These are phyloP conservation scores for Rousettus leschenaultii DNA, from an alignment of 2,113 vertebrate genomes.

Conservation along the genomic window DNA sequence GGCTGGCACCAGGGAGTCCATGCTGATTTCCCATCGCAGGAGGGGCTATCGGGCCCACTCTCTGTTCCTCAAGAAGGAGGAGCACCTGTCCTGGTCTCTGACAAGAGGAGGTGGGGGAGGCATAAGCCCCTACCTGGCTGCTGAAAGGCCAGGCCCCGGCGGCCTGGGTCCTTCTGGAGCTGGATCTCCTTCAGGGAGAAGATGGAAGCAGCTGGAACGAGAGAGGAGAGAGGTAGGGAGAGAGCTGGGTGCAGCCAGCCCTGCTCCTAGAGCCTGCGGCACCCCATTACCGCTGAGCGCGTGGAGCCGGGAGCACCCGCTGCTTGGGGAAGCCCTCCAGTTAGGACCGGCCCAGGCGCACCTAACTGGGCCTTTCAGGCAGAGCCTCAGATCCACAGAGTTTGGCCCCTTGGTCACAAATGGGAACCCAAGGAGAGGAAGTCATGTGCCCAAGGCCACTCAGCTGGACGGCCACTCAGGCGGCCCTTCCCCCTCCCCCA, in stretches of 20 bases:
- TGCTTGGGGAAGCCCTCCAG: not conserved
- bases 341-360: not conserved
- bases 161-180: slow-evolving; percentile 95
- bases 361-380: not conserved
- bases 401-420: too few species aligned
- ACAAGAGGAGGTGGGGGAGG: rapidly evolving
- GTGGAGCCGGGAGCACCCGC: not conserved
- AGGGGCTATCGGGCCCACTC: not conserved
- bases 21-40: not conserved
- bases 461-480: not conserved
- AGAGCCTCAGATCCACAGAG: not conserved
- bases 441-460: not conserved
- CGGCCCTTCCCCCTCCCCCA: not conserved
- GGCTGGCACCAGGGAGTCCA: not conserved
- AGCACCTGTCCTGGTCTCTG: not conserved
- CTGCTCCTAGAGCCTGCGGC: not conserved
- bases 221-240: not conserved
- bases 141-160: slow-evolving; percentile 91
- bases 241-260: not conserved
- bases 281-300: rapidly evolving
- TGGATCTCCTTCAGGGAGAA: slow-evolving; percentile 95
- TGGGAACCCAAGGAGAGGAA: not conserved
- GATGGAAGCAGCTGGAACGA: slow-evolving; percentile 87
- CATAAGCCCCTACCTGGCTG: slow-evolving; percentile 85
- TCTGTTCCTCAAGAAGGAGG: not conserved